Evolutionary conservation across 2,888 invertebrate genomes (phyloP).

Genomic region (Acanthococcus lagerstroemiae): DNA sequence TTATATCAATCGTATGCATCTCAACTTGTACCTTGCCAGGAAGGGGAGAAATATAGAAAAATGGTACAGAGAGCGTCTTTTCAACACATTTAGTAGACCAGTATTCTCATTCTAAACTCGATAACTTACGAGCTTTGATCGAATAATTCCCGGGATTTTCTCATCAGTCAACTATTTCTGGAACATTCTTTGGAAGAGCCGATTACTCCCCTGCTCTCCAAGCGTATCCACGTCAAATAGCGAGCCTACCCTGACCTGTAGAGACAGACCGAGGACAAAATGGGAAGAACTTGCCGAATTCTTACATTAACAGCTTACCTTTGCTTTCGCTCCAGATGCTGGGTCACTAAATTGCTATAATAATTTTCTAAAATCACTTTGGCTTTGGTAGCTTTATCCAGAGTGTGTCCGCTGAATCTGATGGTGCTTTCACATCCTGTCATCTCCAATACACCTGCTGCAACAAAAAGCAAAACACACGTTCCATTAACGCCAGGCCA

Average conservation of each 20-base stretch:
- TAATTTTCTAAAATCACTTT: constrained; percentile 98
- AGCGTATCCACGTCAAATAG: not conserved
- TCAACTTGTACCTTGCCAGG: no score
- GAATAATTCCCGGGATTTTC: no score
- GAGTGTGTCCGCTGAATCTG: constrained; percentile 91
- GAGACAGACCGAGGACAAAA: not conserved
- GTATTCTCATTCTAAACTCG: no score
- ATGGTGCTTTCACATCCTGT: constrained; percentile 71
- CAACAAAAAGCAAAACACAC: constrained; percentile 2
- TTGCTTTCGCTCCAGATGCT: constrained; percentile 94
- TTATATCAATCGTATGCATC: no score
- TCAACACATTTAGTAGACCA: no score
- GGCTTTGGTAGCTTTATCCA: constrained; percentile 97
- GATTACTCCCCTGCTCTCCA: no score
- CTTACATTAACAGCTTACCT: constrained; percentile 59
- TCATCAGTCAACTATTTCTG: no score
- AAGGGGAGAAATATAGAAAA: no score
- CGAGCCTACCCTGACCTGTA: not conserved
- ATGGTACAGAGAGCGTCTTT: no score
- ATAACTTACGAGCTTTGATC: no score
- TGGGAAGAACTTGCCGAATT: not conserved
- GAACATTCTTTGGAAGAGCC: no score
- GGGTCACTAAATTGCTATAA: constrained; percentile 95
- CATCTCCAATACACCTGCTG: constrained; percentile 69
- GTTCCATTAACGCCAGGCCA: no score